Conservation (phyloP, 2,888 invertebrate genomes). For the Cheilosia urbana region DNA sequence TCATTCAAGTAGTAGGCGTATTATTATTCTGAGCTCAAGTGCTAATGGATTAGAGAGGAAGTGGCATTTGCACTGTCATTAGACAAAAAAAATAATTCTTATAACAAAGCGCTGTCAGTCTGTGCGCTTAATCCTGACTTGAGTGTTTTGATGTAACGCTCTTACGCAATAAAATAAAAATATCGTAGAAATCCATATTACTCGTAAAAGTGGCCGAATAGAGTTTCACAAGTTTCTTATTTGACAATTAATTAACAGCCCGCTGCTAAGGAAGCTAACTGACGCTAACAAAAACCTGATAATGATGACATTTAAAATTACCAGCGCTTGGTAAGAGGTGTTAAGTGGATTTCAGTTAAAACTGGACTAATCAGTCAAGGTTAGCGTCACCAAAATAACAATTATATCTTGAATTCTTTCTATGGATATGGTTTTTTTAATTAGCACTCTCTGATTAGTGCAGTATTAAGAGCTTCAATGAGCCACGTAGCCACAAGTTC, state of each 20-base stretch:
- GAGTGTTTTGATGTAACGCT: constrained; percentile 7
- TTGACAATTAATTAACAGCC: constrained; percentile 53
- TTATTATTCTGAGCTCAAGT: constrained; percentile 15
- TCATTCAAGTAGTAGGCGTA: neutral
- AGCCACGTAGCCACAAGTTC: neutral
- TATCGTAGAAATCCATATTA: neutral
- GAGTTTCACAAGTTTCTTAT: constrained; percentile 4
- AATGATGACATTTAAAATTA: constrained; percentile 52
- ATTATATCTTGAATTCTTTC: neutral
- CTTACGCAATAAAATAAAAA: neutral
- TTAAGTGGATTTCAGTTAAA: constrained; percentile 54
- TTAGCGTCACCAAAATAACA: neutral
- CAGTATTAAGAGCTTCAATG: neutral
- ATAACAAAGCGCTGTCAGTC: no score
- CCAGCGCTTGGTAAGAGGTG: constrained; percentile 38
- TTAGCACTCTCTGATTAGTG: constrained; percentile 2
- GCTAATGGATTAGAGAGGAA: constrained; percentile 23
- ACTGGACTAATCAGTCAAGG: constrained; percentile 35
- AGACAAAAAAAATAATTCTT: neutral
- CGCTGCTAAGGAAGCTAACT: constrained; percentile 12
- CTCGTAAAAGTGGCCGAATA: neutral
- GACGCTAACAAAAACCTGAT: constrained; percentile 17
- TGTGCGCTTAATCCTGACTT: constrained; percentile 3
- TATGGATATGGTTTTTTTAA: neutral
- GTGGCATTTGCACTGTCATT: constrained; percentile 1